Evolutionary conservation across 2,888 invertebrate species (phyloP), one percentile per base, ranked within the genome.

Genomic region (Clunio marinus): DNA sequence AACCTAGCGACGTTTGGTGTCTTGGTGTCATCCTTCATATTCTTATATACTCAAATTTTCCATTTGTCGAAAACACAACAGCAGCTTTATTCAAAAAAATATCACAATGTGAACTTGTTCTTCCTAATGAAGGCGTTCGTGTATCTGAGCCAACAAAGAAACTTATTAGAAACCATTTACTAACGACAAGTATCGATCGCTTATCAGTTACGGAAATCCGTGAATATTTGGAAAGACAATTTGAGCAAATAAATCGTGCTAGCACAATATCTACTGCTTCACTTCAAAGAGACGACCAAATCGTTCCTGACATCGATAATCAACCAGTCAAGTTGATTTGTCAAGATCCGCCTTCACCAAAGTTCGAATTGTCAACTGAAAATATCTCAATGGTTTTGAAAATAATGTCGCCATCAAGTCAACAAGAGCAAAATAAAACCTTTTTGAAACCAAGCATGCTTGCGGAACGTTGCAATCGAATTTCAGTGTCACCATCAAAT

Each of bases 1-100:
- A 90, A 75, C 89, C 89, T 0, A 88, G 88, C 0, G 91, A 90
- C 75, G 88, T 90, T 88, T 91, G 91, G 91, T 88, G 89, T 0
- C 75, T 90, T 1, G 91, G 90, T 0, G 89, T 90, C 17, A 87
- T 90, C 0, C 77, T 90, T 0, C 90, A 86, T 75, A 89, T 89
- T 0, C 88, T 89, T 88, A 78, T 90, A 10, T 90, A 87, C 74
- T 89, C 89, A 0, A 88, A 89, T 78, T 89, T 90, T 75, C 91
- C 90, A 0, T 91, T 90, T 80, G 89, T 88, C 73, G 89, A 90
- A 74, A 85, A 85, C 60, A 86, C 84, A 70, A 84, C 89, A 0
- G 84, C 87, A 2, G 87, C 88, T 74, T 80, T 91, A 25, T 90
- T 90, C 74, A 83, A 84, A 71, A 86, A 89, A 75, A 90, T 90